phyloP scores from a whole-genome alignment of 2,113 vertebrate species.

The Jaculus jaculus region DNA sequence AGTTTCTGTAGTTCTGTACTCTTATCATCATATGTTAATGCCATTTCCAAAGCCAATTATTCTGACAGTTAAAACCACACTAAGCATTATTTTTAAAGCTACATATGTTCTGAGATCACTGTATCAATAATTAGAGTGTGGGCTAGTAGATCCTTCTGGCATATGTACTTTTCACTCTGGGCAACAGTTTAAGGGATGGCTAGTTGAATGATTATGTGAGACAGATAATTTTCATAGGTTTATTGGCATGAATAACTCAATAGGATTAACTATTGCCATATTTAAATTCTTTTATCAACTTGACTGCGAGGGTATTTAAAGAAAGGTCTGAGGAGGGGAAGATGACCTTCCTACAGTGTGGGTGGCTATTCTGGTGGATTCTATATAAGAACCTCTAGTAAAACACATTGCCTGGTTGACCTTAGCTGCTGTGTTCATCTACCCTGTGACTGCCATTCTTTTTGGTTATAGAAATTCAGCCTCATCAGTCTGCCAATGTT shows the following conservation, averaged over 20 bases:
- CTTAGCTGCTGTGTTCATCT: too few relatives aligned
- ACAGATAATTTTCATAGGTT: background rate
- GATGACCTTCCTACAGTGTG: too few relatives aligned
- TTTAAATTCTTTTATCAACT: too few relatives aligned
- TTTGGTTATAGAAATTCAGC: too few relatives aligned
- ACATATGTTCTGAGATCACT: background rate
- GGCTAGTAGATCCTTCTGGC: background rate
- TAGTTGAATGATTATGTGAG: background rate
- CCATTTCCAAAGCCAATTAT: background rate
- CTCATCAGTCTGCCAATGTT: too few relatives aligned
- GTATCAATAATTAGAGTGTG: background rate
- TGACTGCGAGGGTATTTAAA: too few relatives aligned
- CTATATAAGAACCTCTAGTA: too few relatives aligned
- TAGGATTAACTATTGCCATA: background rate
- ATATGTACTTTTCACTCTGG: background rate
- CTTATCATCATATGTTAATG: background rate
- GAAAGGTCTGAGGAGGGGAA: too few relatives aligned
- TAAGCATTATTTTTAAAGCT: background rate
- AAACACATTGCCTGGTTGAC: too few relatives aligned
- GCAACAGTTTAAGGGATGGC: rapidly evolving
- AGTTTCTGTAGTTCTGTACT: background rate
- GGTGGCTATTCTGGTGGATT: too few relatives aligned
- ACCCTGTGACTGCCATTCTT: too few relatives aligned
- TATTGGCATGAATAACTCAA: background rate
- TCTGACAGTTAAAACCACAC: background rate